These are phyloP conservation scores for Sitobion miscanthi DNA, from an alignment of 1,140 invertebrate species.

Conservation along the genomic window DNA sequence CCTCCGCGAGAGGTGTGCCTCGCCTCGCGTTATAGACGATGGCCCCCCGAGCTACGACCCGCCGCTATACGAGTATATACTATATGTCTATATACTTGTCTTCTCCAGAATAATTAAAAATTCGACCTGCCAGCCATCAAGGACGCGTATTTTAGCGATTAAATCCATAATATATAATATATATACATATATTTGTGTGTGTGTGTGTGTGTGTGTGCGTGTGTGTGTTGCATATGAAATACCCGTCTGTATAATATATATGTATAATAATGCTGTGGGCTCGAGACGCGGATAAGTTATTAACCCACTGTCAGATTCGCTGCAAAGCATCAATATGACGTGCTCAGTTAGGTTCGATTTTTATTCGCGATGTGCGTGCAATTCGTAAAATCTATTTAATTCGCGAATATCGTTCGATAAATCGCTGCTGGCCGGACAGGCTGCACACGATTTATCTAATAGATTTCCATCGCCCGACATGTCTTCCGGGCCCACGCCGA, in stretches of 20 bases:
- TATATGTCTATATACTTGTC: not conserved
- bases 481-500: not conserved
- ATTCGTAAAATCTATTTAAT: slow-evolving; percentile 1
- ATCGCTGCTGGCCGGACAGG: not conserved
- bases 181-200: not conserved
- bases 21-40: not conserved
- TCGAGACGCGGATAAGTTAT: not conserved
- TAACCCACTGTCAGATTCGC: slow-evolving; percentile 32
- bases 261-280: not conserved
- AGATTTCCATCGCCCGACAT: not conserved
- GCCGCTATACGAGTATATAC: not conserved
- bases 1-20: slow-evolving; percentile 40
- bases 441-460: not conserved
- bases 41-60: slow-evolving; percentile 31
- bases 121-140: slow-evolving; percentile 42
- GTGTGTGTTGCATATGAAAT: not conserved
- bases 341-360: not conserved
- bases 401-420: not conserved
- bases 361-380: not conserved
- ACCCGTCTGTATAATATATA: not conserved
- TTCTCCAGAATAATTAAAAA: slow-evolving; percentile 54
- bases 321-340: not conserved
- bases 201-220: not conserved
- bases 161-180: slow-evolving; percentile 27
- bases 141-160: slow-evolving; percentile 53